Percentiles rank a stretch among this genome's conserved stretches.
Evolutionary conservation across 2,888 invertebrate genomes (phyloP).

Genomic region (Trachelus troglodyta): DNA sequence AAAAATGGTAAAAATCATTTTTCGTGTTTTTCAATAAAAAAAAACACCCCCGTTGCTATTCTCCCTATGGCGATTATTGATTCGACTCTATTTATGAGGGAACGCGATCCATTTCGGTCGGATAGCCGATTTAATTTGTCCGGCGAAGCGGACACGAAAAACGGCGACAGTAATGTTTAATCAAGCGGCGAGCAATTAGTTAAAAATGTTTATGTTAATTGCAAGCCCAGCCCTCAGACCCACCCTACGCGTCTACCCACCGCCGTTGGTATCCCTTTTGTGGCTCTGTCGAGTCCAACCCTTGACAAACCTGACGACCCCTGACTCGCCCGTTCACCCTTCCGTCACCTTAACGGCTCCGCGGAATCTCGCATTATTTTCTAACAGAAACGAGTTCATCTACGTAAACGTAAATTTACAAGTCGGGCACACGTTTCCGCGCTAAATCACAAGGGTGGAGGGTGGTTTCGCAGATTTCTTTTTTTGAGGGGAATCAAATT

Average conservation of each 20-base stretch:
- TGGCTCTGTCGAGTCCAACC: neutral
- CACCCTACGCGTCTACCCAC: neutral
- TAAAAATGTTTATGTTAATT: conserved; percentile 19
- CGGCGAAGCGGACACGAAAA: conserved; percentile 35
- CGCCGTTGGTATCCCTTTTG: neutral
- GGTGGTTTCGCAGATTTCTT: neutral
- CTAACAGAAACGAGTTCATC: conserved; percentile 2
- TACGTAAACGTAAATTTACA: neutral
- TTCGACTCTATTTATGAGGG: conserved; percentile 2
- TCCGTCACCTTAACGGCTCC: conserved; percentile 4
- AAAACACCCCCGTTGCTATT: neutral
- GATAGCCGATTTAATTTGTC: conserved; percentile 41
- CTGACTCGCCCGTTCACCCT: conserved; percentile 8
- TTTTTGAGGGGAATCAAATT: neutral
- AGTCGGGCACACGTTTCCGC: conserved; percentile 14
- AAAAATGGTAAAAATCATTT: neutral
- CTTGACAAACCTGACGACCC: neutral
- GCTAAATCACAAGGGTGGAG: neutral
- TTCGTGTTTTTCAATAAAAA: neutral
- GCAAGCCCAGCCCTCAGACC: neutral
- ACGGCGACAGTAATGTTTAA: conserved; percentile 32
- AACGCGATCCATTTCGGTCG: conserved; percentile 32
- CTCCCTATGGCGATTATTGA: neutral
- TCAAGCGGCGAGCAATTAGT: conserved; percentile 33
- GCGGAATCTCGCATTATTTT: neutral